A percentile compares a stretch with the other conserved stretches of the same genome.
These are phyloP conservation scores for Cinclus cinclus DNA, from an alignment of 2,113 vertebrate genomes.

Conservation along the genomic window DNA sequence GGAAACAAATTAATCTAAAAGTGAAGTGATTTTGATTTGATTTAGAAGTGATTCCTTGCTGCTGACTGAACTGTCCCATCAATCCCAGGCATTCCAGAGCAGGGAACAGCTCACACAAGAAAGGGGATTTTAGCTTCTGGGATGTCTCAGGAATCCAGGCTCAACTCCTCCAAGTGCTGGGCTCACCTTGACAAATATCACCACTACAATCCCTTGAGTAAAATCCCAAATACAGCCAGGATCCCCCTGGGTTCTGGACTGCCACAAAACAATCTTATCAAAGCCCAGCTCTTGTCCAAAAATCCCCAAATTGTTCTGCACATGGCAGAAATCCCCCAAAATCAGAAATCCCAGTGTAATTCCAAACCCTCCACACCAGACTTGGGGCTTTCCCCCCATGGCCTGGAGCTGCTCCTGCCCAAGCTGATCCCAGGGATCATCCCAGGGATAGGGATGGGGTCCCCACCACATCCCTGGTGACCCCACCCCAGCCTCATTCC, in stretches of 20 bases:
- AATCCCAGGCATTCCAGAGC: accelerated
- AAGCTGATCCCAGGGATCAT: background rate
- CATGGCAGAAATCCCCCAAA: accelerated
- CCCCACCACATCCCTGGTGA: too few relatives aligned
- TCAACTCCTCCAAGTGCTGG: too few relatives aligned
- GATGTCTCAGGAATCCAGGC: background rate
- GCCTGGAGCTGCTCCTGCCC: background rate
- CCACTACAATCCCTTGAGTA: background rate
- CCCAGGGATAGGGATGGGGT: too few relatives aligned
- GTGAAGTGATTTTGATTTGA: too few relatives aligned
- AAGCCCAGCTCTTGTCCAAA: background rate
- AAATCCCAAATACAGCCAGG: background rate
- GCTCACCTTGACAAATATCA: background rate
- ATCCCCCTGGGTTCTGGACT: background rate
- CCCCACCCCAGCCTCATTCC: background rate
- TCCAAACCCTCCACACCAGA: too few relatives aligned
- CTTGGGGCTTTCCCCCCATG: too few relatives aligned
- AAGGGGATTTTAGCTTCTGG: background rate
- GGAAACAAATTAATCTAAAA: too few relatives aligned
- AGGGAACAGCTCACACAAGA: accelerated
- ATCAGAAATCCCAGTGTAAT: too few relatives aligned
- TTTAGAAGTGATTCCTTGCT: background rate
- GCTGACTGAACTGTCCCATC: background rate
- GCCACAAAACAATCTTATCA: accelerated
- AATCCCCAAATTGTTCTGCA: accelerated